Evolutionary conservation across 2,797 vertebrate genomes (phyloP), one percentile per base, ranked within the genome.

Genomic region (Molossus molossus): DNA sequence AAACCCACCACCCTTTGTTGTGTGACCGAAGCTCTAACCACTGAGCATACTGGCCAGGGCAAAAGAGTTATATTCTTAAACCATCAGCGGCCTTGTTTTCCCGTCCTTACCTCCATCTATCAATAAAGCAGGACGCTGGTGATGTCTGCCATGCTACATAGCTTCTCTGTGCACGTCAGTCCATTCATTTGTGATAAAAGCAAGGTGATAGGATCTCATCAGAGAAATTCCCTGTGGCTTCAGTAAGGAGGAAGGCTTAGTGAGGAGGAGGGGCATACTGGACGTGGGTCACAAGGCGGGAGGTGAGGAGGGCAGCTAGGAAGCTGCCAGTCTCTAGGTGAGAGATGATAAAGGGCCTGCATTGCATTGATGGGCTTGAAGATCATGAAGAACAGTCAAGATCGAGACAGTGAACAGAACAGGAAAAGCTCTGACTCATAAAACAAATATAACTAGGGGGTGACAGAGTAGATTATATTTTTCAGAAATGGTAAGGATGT

Each of bases 351-450:
- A n/a, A 60, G 79, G 45, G 6, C 9, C 4, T 2, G 18, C n/a
- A 15, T 15, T 50, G 12, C 4, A 15, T 15, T 50, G 12, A 4
- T 5, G 37, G 33, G 21, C 40, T 77, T 72, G 17, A 81, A 23
- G 12, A 25, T 40, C 85, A 23, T 40, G 23, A 89, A 82, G 53
- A 25, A 57, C n/a, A 33, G 40, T 50, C n/a, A 83, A 70, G 29
- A 75, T 53, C 12, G 2, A 87, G 57, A 37, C 3, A 53, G 75
- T 14, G 58, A 84, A 14, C 18, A 82, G 45, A 20, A 77, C 13
- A 92, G 27, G 64, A 76, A 77, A 92, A 91, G 25, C 20, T 73
- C 45, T 33, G 77, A 60, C 13, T 90, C n/a, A 62, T 33, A 55
- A 76, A 87, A 67, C 27, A 88, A 83, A 58, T 58, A 2, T 8